Conservation (phyloP, 2,888 invertebrate genomes). For the Isoperla grammatica region DNA sequence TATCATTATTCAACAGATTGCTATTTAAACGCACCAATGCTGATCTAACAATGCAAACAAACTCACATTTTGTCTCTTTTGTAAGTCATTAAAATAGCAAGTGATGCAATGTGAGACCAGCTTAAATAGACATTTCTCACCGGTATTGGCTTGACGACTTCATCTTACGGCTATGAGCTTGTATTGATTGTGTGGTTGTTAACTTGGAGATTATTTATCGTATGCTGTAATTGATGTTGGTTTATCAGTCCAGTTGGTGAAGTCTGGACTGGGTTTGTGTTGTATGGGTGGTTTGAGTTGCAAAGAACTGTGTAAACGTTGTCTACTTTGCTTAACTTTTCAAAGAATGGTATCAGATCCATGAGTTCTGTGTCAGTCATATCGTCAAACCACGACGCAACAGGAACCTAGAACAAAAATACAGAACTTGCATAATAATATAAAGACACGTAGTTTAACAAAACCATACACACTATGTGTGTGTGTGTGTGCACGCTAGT, state of each 20-base stretch:
- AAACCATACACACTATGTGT: too few relatives aligned
- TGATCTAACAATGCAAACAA: too few relatives aligned
- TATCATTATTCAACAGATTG: too few relatives aligned
- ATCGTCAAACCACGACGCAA: conserved; percentile 99
- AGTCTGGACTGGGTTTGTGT: conserved; percentile 38
- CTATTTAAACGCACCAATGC: too few relatives aligned
- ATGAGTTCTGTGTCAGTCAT: conserved; percentile 94
- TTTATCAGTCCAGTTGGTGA: conserved; percentile 18
- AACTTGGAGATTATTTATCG: conserved; percentile 22
- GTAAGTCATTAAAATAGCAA: too few relatives aligned
- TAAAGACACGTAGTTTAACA: too few relatives aligned
- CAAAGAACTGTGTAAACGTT: conserved; percentile 94
- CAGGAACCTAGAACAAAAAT: conserved; percentile 70
- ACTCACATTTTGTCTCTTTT: too few relatives aligned
- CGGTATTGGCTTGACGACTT: not conserved
- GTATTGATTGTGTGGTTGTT: conserved; percentile 24
- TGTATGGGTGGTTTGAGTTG: conserved; percentile 84
- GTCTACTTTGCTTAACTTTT: conserved; percentile 93
- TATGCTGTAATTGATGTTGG: conserved; percentile 26
- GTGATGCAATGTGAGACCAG: not conserved
- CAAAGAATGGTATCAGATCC: conserved; percentile 97
- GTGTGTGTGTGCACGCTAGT: too few relatives aligned
- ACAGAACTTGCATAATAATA: too few relatives aligned
- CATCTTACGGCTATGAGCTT: conserved; percentile 23
- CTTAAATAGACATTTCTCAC: not conserved